phyloP scores from a whole-genome alignment of 2,888 invertebrate genomes.

The Buathra laborator region DNA sequence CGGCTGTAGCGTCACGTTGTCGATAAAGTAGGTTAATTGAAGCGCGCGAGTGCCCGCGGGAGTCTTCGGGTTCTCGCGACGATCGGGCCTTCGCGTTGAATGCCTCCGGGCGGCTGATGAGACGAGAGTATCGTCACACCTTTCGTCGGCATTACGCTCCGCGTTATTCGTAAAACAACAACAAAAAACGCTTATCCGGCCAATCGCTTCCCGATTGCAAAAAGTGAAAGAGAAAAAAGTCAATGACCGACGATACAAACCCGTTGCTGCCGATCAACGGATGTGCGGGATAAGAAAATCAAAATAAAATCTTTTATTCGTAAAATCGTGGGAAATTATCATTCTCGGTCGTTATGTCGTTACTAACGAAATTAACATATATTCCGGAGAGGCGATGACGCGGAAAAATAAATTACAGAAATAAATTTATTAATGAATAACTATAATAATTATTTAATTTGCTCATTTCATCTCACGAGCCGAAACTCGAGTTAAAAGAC shows the following conservation, averaged over 20 bases:
- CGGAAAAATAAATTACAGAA: no score
- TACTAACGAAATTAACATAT: not conserved
- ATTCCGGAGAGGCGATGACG: no score
- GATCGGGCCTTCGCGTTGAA: slow-evolving; percentile 44
- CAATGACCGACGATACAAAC: slow-evolving; percentile 10
- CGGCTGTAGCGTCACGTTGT: slow-evolving; percentile 50
- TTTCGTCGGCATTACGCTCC: slow-evolving; percentile 35
- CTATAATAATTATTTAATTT: no score
- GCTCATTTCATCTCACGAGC: no score
- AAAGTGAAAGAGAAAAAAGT: not conserved
- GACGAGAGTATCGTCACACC: slow-evolving; percentile 54
- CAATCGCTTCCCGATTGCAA: not conserved
- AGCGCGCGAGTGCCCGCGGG: slow-evolving; percentile 64
- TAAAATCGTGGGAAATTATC: not conserved
- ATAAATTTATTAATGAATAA: no score
- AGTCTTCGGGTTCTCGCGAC: slow-evolving; percentile 60
- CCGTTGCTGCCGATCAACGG: not conserved
- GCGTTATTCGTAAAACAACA: not conserved
- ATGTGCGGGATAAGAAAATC: not conserved
- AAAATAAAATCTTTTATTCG: not conserved
- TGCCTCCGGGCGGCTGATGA: slow-evolving; percentile 37
- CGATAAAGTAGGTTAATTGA: slow-evolving; percentile 69
- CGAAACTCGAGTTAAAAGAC: not conserved
- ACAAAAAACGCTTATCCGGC: slow-evolving; percentile 2
- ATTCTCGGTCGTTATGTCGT: not conserved